These are phyloP conservation scores for Odontothrips loti DNA, from an alignment of 2,888 invertebrate species.

Conservation along the genomic window DNA sequence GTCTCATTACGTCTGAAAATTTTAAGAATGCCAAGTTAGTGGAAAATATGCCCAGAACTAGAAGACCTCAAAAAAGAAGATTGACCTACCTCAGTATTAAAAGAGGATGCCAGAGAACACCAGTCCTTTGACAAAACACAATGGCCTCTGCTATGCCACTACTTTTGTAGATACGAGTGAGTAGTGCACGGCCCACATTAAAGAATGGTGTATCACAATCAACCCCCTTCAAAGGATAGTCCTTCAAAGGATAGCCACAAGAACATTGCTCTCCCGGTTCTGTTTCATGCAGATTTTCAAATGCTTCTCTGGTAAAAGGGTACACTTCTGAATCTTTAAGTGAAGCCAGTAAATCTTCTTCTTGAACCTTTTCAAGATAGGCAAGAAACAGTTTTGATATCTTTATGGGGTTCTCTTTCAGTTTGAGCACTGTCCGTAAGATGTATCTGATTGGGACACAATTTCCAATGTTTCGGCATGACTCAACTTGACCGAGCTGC, in stretches of 20 bases:
- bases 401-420: background rate
- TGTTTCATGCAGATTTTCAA: background rate
- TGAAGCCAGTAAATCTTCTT: background rate
- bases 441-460: background rate
- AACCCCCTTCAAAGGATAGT: background rate
- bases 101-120: background rate
- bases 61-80: background rate
- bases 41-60: background rate
- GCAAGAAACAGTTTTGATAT: background rate
- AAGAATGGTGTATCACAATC: background rate
- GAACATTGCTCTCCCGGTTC: background rate
- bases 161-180: background rate
- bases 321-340: background rate
- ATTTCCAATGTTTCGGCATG: background rate
- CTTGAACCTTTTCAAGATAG: background rate
- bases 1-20: background rate
- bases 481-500: constrained; percentile 5
- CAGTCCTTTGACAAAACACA: background rate
- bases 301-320: background rate
- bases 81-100: background rate
- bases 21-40: background rate
- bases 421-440: background rate
- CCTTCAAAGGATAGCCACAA: background rate
- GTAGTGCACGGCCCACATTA: background rate
- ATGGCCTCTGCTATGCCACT: background rate